A percentile compares a stretch with the other conserved stretches of the same genome.
phyloP scores from a whole-genome alignment of 1,140 invertebrate species.

The Brachionus calyciflorus region DNA sequence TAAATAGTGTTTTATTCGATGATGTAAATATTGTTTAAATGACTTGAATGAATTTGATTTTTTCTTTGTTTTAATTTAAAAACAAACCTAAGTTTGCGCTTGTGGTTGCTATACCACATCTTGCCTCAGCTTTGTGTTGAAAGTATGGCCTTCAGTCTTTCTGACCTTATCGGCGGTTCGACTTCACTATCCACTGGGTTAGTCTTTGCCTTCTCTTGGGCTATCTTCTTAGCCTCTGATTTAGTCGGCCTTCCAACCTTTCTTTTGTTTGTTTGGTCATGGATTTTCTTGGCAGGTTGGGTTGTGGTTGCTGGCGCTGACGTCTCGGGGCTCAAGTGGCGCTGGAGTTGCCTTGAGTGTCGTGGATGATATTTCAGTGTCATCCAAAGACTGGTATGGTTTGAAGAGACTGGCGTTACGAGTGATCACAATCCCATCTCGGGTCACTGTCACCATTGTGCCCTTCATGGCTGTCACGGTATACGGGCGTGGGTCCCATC shows the following conservation, averaged over 20 bases:
- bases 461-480: not conserved
- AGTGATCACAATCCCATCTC: no score
- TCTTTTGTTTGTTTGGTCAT: not conserved
- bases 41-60: not conserved
- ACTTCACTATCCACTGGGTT: not conserved
- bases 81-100: not conserved
- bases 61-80: not conserved
- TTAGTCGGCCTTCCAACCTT: conserved; percentile 1
- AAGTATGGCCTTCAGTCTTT: not conserved
- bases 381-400: not conserved
- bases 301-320: not conserved
- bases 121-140: not conserved
- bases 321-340: not conserved
- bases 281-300: not conserved
- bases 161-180: not conserved
- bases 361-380: not conserved
- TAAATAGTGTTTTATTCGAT: no score
- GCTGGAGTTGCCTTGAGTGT: not conserved
- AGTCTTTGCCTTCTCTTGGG: not conserved
- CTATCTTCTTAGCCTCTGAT: not conserved
- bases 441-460: no score
- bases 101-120: conserved; percentile 30
- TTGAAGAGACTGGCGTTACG: not conserved
- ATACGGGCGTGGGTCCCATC: conserved; percentile 3
- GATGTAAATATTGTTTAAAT: no score